Base-by-base conservation (phyloP, 2,888 invertebrate genomes). In the Lacanobia oleracea region DNA sequence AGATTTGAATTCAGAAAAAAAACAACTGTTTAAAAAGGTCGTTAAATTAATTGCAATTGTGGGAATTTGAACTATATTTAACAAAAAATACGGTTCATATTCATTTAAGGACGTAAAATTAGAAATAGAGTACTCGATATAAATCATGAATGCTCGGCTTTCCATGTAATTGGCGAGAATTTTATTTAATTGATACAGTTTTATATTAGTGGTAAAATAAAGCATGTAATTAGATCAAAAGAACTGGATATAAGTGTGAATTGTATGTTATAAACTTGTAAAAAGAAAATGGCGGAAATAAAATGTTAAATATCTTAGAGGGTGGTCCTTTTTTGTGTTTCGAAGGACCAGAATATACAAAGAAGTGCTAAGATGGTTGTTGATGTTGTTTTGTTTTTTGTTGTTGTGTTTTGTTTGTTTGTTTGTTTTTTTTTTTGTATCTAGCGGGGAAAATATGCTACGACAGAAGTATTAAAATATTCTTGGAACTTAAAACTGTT, bases 121-220 rank as follows among this genome's bases (percentile, higher is more conserved):
- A 2, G 27, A 27, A 48, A 48, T 48, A 18, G 7, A 23, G 10
- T 53, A 23, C 2, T 33, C 14, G 18, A 48, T 65, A 67, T 72
- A 53, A 72, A 76, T 72, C 23, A 67, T 64, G 43, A 21, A 12
- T 59, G 62, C 53, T 69, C 57, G 57, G 53, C 21, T 72, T 80
- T 57, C 16, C 16, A 45, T 56, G 16, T 79, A 61, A 81, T 81
- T 71, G 64, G 66, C 48, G 33, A 57, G 45, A 16, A 62, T 40
- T 75, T 45, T 16, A 10, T 33, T 60, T 79, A 54, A 77, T 67
- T 80, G 53, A 66, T 66, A 63, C 45, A 45, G 53, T 60, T 79
- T 75, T 76, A 48, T 54, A 50, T 59, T 21, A 4, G 43, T 8
- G 7, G 12, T 54, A 69, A 78, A 69, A 51, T 51, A 37, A 43